phyloP scores from a whole-genome alignment of 2,888 invertebrate species.

The Sarcophaga rosellei region DNA sequence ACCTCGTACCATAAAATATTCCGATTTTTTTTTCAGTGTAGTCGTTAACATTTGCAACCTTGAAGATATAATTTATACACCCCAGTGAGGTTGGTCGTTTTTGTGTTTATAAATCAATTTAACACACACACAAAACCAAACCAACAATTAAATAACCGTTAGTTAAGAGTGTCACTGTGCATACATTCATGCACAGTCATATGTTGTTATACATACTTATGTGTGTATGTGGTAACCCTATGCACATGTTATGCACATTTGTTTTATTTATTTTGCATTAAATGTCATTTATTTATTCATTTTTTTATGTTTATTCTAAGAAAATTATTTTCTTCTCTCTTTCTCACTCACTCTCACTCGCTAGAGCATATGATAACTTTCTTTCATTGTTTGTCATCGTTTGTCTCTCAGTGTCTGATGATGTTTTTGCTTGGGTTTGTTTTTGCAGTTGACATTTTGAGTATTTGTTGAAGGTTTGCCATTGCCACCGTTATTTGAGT shows the following conservation, averaged over 20 bases:
- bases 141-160: not conserved
- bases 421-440: conserved; percentile 9
- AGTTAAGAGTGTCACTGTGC: not conserved
- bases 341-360: not conserved
- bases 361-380: not conserved
- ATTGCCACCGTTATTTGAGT: conserved; percentile 27
- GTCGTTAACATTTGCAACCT: conserved; percentile 16
- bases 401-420: conserved; percentile 7
- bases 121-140: not conserved
- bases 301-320: conserved; percentile 1
- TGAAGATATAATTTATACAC: conserved; percentile 14
- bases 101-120: conserved; percentile 14
- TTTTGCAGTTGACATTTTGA: conserved; percentile 38
- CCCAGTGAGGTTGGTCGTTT: conserved; percentile 8
- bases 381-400: not conserved
- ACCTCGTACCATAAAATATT: too few species aligned
- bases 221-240: conserved; percentile 27
- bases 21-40: not conserved
- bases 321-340: not conserved
- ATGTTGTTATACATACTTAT: not conserved
- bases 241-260: not conserved
- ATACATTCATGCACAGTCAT: not conserved
- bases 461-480: conserved; percentile 53
- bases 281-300: conserved; percentile 18
- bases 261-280: conserved; percentile 30